Percentiles rank a stretch among this genome's conserved stretches.
Conservation (phyloP, 2,797 vertebrate genomes). For the Amniataba percoides region DNA sequence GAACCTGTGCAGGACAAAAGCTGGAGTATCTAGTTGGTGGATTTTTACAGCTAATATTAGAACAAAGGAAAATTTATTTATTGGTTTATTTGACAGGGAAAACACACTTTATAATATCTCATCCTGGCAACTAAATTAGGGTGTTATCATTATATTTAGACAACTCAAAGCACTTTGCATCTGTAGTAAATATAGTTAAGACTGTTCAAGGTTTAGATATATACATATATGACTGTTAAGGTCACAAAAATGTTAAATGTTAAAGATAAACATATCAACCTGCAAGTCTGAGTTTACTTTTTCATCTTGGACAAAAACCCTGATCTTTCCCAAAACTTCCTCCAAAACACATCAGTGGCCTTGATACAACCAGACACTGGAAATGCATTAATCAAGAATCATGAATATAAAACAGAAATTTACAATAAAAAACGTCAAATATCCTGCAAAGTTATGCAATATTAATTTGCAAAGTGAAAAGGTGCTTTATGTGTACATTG, state of each 20-base stretch:
- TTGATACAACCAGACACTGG: background rate
- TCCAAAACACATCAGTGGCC: background rate
- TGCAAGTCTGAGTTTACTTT: background rate
- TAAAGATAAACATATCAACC: background rate
- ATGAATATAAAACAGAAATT: too few species aligned
- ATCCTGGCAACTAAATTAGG: background rate
- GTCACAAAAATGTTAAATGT: background rate
- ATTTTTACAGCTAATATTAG: background rate
- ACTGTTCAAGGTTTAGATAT: background rate
- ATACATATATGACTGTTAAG: background rate
- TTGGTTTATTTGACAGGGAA: background rate
- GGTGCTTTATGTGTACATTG: background rate
- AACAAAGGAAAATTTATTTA: background rate
- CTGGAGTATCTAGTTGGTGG: background rate
- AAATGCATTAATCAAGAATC: background rate
- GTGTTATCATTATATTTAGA: background rate
- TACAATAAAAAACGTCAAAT: too few species aligned
- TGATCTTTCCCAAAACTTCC: background rate
- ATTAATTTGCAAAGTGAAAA: background rate
- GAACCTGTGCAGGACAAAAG: background rate
- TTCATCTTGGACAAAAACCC: background rate
- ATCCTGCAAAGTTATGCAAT: background rate
- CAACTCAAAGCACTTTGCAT: background rate
- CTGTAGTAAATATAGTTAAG: background rate
- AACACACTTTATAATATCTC: background rate